phyloP scores from a whole-genome alignment of 30 jellyfish, hydroid and myxozoan genomes.

The Pelagia noctiluca region DNA sequence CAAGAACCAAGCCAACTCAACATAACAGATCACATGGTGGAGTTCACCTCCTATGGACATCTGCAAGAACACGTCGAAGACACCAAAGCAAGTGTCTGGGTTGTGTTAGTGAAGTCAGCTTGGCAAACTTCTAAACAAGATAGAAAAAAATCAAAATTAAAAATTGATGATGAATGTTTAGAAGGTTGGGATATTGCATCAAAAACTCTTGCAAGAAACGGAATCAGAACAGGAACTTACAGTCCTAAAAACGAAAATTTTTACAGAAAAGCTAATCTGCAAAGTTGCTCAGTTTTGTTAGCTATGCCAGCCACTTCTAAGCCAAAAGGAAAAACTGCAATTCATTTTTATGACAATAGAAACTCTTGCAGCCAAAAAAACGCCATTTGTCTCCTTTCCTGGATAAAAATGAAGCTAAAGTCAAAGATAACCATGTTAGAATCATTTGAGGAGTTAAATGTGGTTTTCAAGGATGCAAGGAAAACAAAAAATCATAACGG shows the following conservation, averaged over 20 bases:
- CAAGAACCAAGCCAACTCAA: too few relatives aligned
- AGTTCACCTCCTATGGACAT: conserved; percentile 65
- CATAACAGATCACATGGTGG: conserved; percentile 42
- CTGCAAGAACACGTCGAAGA: conserved; percentile 90
- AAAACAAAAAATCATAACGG: not conserved
- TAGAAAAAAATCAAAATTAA: conserved; percentile 24
- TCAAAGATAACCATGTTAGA: conserved; percentile 64
- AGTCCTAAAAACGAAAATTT: conserved; percentile 63
- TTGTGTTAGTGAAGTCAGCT: conserved; percentile 73
- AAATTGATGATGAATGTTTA: not conserved
- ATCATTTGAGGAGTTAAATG: conserved; percentile 23
- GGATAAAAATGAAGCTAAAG: conserved; percentile 78
- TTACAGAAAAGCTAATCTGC: conserved; percentile 46
- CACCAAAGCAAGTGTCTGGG: conserved; percentile 96
- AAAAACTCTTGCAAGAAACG: conserved; percentile 50
- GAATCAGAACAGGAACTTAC: conserved; percentile 86
- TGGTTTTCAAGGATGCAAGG: not conserved
- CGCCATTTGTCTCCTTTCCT: conserved; percentile 44
- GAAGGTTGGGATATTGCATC: conserved; percentile 73
- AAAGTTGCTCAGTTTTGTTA: conserved; percentile 64
- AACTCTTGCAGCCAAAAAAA: conserved; percentile 40
- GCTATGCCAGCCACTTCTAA: conserved; percentile 88
- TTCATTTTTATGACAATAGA: conserved; percentile 46
- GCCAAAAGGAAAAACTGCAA: conserved; percentile 91
- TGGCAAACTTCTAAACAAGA: conserved; percentile 37